A percentile compares a stretch with the other conserved stretches of the same genome.
phyloP scores from a whole-genome alignment of 2,113 vertebrate species.

The Azemiops feae region DNA sequence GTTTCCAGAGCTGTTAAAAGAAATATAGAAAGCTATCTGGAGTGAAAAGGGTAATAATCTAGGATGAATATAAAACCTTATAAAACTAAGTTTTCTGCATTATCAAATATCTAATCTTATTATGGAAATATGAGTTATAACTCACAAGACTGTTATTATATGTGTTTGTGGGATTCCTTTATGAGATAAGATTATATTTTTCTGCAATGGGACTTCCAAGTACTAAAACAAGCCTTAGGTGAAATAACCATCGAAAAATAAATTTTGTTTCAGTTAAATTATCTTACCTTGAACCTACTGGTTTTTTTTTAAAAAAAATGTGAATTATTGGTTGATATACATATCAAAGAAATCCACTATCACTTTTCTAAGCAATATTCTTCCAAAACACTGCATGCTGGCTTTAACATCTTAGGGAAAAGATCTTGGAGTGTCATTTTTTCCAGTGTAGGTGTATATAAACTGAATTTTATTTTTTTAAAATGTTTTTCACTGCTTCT shows the following conservation, averaged over 20 bases:
- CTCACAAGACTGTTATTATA: not conserved
- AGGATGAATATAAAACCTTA: not conserved
- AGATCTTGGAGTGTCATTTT: slow-evolving; percentile 78
- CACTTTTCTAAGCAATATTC: slow-evolving; percentile 11
- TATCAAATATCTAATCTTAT: not conserved
- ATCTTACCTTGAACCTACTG: not conserved
- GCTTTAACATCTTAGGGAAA: slow-evolving; percentile 57
- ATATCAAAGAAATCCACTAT: not conserved
- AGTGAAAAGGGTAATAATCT: not conserved
- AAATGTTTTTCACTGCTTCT: slow-evolving; percentile 64
- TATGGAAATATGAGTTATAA: not conserved
- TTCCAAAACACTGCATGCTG: slow-evolving; percentile 31
- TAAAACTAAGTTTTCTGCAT: not conserved
- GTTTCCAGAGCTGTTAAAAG: not conserved
- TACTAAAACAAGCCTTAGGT: not conserved
- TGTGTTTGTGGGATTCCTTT: not conserved
- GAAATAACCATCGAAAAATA: not conserved
- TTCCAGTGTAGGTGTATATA: slow-evolving; percentile 92
- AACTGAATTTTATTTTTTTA: slow-evolving; percentile 69
- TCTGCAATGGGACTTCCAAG: not conserved
- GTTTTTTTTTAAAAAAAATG: not conserved
- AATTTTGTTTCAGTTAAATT: not conserved
- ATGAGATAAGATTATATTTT: not conserved
- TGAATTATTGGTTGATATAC: not conserved
- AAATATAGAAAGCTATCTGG: not conserved